Evolutionary conservation across 2,888 invertebrate species (phyloP).

Genomic region (Drosophila merina): DNA sequence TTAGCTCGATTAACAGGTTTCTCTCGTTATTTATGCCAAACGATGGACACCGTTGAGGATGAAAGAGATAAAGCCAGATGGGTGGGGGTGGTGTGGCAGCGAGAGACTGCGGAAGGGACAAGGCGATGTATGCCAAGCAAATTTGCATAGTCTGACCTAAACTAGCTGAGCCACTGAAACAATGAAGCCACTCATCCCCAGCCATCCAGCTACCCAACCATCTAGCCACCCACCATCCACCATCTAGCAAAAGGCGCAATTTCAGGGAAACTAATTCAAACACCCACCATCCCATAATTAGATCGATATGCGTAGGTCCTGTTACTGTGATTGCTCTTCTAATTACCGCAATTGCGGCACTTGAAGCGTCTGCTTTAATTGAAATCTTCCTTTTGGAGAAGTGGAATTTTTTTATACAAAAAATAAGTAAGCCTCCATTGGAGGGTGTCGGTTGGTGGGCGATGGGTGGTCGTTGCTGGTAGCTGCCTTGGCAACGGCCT

Average conservation of each 20-base stretch:
- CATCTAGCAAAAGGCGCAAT: not conserved
- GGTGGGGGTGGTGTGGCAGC: not conserved
- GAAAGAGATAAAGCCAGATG: not conserved
- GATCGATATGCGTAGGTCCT: slow-evolving; percentile 58
- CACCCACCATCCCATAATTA: slow-evolving; percentile 18
- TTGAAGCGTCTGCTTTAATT: slow-evolving; percentile 44
- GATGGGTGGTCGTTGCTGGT: slow-evolving; percentile 1
- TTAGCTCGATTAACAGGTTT: slow-evolving; percentile 79
- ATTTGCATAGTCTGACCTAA: slow-evolving; percentile 50
- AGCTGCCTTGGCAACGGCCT: slow-evolving; percentile 63
- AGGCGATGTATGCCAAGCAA: slow-evolving; percentile 42
- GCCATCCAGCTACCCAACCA: not conserved
- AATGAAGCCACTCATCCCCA: slow-evolving; percentile 23
- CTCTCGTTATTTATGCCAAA: slow-evolving; percentile 48
- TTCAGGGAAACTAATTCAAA: slow-evolving; percentile 9
- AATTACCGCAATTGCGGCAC: slow-evolving; percentile 45
- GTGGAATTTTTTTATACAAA: slow-evolving; percentile 18
- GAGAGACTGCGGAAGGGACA: slow-evolving; percentile 9
- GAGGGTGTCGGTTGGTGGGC: slow-evolving; percentile 1
- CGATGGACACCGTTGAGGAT: slow-evolving; percentile 20
- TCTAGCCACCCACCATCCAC: not conserved
- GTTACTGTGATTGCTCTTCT: slow-evolving; percentile 42
- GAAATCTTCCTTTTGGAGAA: slow-evolving; percentile 33
- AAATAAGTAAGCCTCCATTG: slow-evolving; percentile 27
- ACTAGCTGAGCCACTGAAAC: slow-evolving; percentile 35